Percentiles rank a stretch among this genome's conserved stretches.
Conservation (phyloP, 2,797 vertebrate species). For the Periparus ater region DNA sequence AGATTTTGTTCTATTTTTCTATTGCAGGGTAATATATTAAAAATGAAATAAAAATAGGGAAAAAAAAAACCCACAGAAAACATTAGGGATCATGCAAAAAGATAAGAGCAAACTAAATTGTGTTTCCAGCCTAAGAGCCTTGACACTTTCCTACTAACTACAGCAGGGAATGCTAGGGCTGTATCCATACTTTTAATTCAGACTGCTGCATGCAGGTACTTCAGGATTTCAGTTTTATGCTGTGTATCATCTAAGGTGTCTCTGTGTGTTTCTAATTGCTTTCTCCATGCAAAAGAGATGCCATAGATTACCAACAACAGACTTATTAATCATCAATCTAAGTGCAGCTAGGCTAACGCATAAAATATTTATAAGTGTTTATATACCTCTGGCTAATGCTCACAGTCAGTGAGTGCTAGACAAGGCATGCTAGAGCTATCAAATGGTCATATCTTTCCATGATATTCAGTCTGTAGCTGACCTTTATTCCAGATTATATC, state of each 20-base stretch:
- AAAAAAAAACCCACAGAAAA: neutral
- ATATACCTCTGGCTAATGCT: constrained; percentile 61
- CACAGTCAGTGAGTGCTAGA: constrained; percentile 60
- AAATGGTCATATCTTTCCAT: constrained; percentile 19
- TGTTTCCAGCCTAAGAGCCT: neutral
- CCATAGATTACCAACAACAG: constrained; percentile 70
- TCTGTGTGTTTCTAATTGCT: constrained; percentile 77
- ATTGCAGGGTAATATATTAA: neutral
- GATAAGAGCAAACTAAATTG: constrained; percentile 3
- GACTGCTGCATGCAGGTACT: neutral
- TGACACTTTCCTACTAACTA: neutral
- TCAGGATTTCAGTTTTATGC: constrained; percentile 70
- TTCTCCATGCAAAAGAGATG: constrained; percentile 76
- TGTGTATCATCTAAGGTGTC: constrained; percentile 55
- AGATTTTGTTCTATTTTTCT: constrained; percentile 1
- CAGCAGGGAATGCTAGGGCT: neutral
- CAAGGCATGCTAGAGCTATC: constrained; percentile 22
- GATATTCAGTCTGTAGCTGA: constrained; percentile 10
- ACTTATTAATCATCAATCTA: constrained; percentile 74
- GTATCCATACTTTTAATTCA: constrained; percentile 47
- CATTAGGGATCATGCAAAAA: constrained; percentile 1
- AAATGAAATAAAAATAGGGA: neutral
- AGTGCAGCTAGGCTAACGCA: constrained; percentile 64
- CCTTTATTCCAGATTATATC: constrained; percentile 40
- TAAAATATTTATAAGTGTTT: constrained; percentile 75